phyloP scores from a whole-genome alignment of 1,140 invertebrate species.

The Diorhabda elongata region DNA sequence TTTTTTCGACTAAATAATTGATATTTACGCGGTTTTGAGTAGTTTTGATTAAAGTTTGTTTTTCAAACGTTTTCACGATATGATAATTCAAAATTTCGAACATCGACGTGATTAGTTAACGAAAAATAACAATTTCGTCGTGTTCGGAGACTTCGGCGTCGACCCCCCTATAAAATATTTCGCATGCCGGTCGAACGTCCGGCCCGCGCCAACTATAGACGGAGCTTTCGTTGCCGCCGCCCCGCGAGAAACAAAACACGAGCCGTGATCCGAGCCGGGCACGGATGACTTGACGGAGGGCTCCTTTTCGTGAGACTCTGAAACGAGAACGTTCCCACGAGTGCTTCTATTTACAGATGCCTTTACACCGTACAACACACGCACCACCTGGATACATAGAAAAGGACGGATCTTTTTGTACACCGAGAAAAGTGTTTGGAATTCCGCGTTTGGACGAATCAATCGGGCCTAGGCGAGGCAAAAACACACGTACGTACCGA shows the following conservation, averaged over 20 bases:
- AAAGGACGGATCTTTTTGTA: slow-evolving; percentile 3
- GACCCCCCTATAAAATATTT: too few relatives aligned
- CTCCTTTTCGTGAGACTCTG: slow-evolving; percentile 24
- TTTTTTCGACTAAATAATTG: too few relatives aligned
- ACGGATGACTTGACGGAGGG: slow-evolving; percentile 3
- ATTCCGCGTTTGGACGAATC: too few relatives aligned
- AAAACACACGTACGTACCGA: neutral
- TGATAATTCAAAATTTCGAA: too few relatives aligned
- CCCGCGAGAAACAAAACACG: slow-evolving; percentile 20
- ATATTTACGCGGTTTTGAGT: too few relatives aligned
- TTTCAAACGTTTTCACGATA: too few relatives aligned
- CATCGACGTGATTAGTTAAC: too few relatives aligned
- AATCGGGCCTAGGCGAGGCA: neutral
- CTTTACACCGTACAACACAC: slow-evolving; percentile 36
- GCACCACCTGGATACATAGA: slow-evolving; percentile 48
- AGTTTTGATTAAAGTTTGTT: too few relatives aligned
- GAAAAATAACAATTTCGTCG: too few relatives aligned
- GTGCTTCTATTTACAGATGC: slow-evolving; percentile 25
- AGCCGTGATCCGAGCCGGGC: slow-evolving; percentile 1
- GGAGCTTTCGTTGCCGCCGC: slow-evolving; percentile 10
- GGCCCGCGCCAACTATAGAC: slow-evolving; percentile 25
- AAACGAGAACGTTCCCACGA: slow-evolving; percentile 27
- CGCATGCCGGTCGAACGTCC: slow-evolving; percentile 18
- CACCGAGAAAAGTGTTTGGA: neutral
- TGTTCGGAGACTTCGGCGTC: too few relatives aligned